Evolutionary conservation across 2,888 invertebrate genomes (phyloP).

Genomic region (Rhogogaster chlorosoma): DNA sequence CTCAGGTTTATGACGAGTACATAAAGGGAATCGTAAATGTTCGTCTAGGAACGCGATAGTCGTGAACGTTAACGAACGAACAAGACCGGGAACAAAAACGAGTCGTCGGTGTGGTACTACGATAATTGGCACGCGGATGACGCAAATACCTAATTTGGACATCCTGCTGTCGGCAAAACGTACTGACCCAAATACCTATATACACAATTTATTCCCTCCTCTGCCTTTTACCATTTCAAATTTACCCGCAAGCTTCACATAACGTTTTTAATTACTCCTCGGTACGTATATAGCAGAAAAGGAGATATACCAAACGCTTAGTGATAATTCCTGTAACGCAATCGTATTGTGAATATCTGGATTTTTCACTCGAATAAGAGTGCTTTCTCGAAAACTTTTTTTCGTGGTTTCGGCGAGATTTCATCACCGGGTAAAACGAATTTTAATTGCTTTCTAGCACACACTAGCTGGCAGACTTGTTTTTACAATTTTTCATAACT

Average conservation of each 20-base stretch:
- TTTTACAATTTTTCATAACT: too few relatives aligned
- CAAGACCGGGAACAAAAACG: constrained; percentile 38
- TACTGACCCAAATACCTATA: constrained; percentile 46
- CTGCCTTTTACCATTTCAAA: constrained; percentile 10
- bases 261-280: not conserved
- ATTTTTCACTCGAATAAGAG: too few relatives aligned
- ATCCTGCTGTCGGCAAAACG: constrained; percentile 58
- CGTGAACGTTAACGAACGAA: constrained; percentile 10
- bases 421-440: too few relatives aligned
- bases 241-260: not conserved
- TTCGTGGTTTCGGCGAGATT: too few relatives aligned
- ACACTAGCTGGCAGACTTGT: too few relatives aligned
- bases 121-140: constrained; percentile 62
- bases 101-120: constrained; percentile 2
- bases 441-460: too few relatives aligned
- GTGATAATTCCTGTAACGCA: too few relatives aligned
- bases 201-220: constrained; percentile 25
- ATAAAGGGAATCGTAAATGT: not conserved
- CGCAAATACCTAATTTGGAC: constrained; percentile 65
- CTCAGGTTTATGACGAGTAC: not conserved
- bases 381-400: too few relatives aligned
- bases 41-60: not conserved
- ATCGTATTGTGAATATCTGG: not conserved
- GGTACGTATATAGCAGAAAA: not conserved
- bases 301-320: not conserved